These are phyloP conservation scores for Conus ventricosus DNA, from an alignment of 1,140 invertebrate species.

Conservation along the genomic window DNA sequence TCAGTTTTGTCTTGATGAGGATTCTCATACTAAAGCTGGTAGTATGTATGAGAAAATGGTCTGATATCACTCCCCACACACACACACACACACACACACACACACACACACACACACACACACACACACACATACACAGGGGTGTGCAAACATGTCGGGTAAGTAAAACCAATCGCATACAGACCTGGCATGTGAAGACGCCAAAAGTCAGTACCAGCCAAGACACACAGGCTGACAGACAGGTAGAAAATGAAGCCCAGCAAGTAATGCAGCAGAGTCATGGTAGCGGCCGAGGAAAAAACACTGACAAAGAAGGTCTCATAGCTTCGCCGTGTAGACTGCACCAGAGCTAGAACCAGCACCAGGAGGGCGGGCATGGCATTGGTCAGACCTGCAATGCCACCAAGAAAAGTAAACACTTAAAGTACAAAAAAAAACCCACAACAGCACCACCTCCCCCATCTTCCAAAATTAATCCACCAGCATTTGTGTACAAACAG, in stretches of 20 bases:
- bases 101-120: not conserved
- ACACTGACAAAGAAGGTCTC: constrained; percentile 36
- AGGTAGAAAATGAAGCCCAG: constrained; percentile 29
- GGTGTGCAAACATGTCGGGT: too few species aligned
- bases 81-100: not conserved
- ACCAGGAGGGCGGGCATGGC: constrained; percentile 22
- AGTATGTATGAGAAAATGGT: too few species aligned
- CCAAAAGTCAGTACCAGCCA: constrained; percentile 16
- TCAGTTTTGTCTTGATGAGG: too few species aligned
- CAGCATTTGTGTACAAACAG: too few species aligned
- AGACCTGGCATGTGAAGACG: not conserved
- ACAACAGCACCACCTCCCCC: too few species aligned
- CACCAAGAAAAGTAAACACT: not conserved
- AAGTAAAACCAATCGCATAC: not conserved
- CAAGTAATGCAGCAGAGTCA: constrained; percentile 23
- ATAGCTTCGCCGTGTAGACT: constrained; percentile 35
- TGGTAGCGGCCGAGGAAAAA: constrained; percentile 1
- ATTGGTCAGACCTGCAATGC: not conserved
- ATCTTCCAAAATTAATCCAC: too few species aligned
- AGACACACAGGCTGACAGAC: not conserved
- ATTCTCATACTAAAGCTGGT: too few species aligned
- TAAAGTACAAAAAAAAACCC: not conserved
- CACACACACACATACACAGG: too few species aligned
- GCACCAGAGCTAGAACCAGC: constrained; percentile 29
- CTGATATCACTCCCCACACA: not conserved